Conservation (phyloP, 2,888 invertebrate genomes). For the Erebia aethiops region DNA sequence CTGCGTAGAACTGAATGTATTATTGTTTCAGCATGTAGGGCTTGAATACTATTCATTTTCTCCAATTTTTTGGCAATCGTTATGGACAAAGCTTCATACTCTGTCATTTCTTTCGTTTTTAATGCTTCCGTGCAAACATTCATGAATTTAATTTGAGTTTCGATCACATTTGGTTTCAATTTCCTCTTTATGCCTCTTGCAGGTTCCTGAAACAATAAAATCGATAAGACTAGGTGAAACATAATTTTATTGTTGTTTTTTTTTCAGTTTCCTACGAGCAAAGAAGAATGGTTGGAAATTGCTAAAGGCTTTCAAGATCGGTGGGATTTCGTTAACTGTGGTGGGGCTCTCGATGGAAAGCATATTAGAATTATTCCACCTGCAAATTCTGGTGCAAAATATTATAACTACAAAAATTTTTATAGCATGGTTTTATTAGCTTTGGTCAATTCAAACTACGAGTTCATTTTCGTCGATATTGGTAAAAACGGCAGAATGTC, state of each 20-base stretch:
- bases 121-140: slow-evolving; percentile 3
- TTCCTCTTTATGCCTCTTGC: slow-evolving; percentile 7
- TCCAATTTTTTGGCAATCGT: neutral
- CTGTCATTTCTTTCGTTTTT: neutral
- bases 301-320: slow-evolving; percentile 2
- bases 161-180: slow-evolving; percentile 4
- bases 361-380: slow-evolving; percentile 1
- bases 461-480: neutral
- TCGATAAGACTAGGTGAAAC: slow-evolving; percentile 3
- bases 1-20: neutral
- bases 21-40: neutral
- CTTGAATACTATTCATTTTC: neutral
- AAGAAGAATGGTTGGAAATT: slow-evolving; percentile 7
- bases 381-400: neutral
- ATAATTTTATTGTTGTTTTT: neutral
- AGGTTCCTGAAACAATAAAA: slow-evolving; percentile 2
- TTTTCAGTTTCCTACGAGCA: slow-evolving; percentile 1
- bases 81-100: slow-evolving; percentile 7
- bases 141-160: slow-evolving; percentile 2
- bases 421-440: no score
- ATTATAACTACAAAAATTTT: no score
- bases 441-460: no score
- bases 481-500: slow-evolving; percentile 4
- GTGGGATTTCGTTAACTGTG: neutral
- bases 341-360: slow-evolving; percentile 1